Percentiles rank a stretch among this genome's conserved stretches.
Evolutionary conservation across 2,888 invertebrate genomes (phyloP).

Genomic region (Philonicus albiceps): DNA sequence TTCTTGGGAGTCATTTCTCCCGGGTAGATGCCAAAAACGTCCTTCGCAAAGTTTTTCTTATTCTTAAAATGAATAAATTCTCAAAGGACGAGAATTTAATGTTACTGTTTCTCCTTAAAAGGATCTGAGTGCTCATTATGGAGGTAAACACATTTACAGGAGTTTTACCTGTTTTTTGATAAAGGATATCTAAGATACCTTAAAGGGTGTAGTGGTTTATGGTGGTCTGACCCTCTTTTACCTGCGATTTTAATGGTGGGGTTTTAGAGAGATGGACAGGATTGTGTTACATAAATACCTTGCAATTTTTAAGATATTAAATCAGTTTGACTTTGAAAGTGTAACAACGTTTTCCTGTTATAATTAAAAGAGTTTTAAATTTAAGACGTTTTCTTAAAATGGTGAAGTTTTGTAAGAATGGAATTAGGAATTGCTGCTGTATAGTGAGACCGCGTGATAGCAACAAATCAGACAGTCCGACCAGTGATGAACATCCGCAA

Average conservation of each 20-base stretch:
- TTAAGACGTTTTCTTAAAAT: neutral
- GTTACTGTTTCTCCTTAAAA: neutral
- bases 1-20: neutral
- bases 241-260: neutral
- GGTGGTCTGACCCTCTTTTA: neutral
- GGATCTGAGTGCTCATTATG: neutral
- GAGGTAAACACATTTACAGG: neutral
- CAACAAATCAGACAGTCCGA: neutral
- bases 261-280: neutral
- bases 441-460: neutral
- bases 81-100: neutral
- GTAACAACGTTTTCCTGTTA: neutral
- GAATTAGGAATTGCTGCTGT: neutral
- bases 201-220: neutral
- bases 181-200: neutral
- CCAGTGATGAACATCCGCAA: neutral
- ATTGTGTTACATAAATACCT: neutral
- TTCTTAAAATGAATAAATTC: neutral
- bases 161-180: neutral
- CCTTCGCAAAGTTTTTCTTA: neutral
- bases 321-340: neutral
- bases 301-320: neutral
- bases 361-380: neutral
- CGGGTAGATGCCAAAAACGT: neutral
- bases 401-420: neutral